phyloP scores from a whole-genome alignment of 2,888 invertebrate species.

The Zele albiditarsus region DNA sequence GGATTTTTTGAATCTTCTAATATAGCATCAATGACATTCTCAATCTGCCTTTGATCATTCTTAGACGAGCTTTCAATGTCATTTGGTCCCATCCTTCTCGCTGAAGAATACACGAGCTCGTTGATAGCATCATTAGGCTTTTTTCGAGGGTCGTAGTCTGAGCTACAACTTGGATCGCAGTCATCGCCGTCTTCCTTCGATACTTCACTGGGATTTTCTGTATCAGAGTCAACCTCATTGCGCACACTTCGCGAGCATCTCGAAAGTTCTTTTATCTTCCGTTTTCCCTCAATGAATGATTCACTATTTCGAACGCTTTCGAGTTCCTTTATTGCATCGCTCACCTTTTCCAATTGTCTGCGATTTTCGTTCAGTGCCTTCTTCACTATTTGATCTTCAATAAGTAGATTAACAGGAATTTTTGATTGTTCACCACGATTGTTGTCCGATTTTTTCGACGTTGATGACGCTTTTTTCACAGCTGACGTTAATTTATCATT shows the following conservation, averaged over 20 bases:
- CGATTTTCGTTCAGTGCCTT: constrained; percentile 70
- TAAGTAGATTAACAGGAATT: constrained; percentile 68
- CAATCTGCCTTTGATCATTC: constrained; percentile 71
- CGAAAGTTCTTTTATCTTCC: constrained; percentile 37
- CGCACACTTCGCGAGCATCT: constrained; percentile 60
- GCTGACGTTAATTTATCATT: constrained; percentile 37
- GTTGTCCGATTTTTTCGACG: constrained; percentile 46
- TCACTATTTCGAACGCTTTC: constrained; percentile 68
- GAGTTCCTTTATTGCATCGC: constrained; percentile 70
- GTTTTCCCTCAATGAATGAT: constrained; percentile 51
- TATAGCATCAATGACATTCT: constrained; percentile 71
- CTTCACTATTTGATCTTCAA: constrained; percentile 70
- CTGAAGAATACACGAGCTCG: constrained; percentile 62
- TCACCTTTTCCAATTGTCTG: constrained; percentile 68
- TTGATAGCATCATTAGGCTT: constrained; percentile 54
- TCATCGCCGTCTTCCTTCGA: constrained; percentile 20
- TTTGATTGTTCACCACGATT: constrained; percentile 57
- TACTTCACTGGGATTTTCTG: constrained; percentile 37
- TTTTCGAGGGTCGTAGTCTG: constrained; percentile 61
- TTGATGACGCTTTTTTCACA: constrained; percentile 35
- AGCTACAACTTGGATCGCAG: constrained; percentile 46
- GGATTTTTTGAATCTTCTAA: constrained; percentile 71
- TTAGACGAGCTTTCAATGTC: constrained; percentile 41
- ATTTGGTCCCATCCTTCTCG: constrained; percentile 54
- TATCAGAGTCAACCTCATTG: constrained; percentile 59